Percentiles rank a stretch among this genome's conserved stretches.
Conservation (phyloP, 2,888 invertebrate species). For the Automeris io region DNA sequence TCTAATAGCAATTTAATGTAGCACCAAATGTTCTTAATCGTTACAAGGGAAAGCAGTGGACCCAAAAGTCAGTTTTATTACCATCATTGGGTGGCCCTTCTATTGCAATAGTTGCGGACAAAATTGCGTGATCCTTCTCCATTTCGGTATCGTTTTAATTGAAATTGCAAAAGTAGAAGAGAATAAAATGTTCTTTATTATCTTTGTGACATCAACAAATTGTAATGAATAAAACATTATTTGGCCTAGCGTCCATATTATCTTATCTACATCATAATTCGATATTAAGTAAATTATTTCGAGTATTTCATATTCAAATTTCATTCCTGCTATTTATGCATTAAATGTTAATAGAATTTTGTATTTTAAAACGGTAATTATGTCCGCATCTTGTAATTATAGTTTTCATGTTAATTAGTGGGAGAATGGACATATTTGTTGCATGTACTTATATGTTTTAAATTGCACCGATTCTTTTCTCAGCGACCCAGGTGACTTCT, state of each 20-base stretch:
- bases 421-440: conserved; percentile 17
- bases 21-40: not conserved
- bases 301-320: too few species aligned
- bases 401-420: conserved; percentile 16
- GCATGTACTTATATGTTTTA: conserved; percentile 34
- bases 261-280: too few species aligned
- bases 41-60: not conserved
- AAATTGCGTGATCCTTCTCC: not conserved
- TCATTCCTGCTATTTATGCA: too few species aligned
- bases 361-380: too few species aligned
- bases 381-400: not conserved
- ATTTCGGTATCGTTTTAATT: too few species aligned
- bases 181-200: too few species aligned
- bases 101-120: not conserved
- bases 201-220: too few species aligned
- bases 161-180: too few species aligned
- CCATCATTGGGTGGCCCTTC: not conserved
- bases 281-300: too few species aligned
- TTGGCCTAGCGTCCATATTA: too few species aligned
- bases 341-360: too few species aligned
- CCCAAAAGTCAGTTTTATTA: conserved; percentile 1
- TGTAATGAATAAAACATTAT: too few species aligned
- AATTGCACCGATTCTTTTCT: conserved; percentile 46
- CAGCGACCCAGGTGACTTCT: conserved; percentile 28
- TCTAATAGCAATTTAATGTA: not conserved